A percentile compares a stretch with the other conserved stretches of the same genome.
These are phyloP conservation scores for Redunca redunca DNA, from an alignment of 2,113 vertebrate species.

Conservation along the genomic window DNA sequence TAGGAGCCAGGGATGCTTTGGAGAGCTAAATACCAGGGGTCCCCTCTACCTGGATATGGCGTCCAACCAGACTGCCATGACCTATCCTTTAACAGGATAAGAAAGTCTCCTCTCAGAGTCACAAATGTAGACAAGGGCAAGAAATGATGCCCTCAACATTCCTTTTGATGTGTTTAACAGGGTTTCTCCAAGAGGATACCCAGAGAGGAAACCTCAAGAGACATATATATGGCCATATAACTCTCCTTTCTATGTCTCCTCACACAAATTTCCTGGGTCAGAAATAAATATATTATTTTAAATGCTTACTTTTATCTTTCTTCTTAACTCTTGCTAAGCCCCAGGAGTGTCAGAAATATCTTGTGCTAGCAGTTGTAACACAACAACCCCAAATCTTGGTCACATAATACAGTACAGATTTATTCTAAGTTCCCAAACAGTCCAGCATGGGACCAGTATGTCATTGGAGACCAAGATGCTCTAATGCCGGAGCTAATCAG, in stretches of 20 bases:
- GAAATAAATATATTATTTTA: background rate
- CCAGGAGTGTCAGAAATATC: background rate
- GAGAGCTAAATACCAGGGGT: background rate
- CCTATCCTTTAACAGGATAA: background rate
- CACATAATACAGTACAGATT: background rate
- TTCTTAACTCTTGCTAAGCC: background rate
- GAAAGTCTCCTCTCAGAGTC: background rate
- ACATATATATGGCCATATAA: background rate
- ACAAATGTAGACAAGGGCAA: background rate
- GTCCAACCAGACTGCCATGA: fast-evolving
- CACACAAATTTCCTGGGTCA: background rate
- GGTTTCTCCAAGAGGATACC: background rate
- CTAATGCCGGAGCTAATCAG: background rate
- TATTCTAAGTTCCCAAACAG: background rate
- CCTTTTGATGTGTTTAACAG: background rate
- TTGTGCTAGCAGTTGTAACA: background rate
- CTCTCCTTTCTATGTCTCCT: background rate
- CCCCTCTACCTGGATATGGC: background rate
- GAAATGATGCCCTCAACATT: background rate
- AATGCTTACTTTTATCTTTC: background rate
- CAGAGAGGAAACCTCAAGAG: background rate
- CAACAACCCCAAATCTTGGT: background rate
- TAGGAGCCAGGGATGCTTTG: background rate
- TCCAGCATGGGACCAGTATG: background rate
- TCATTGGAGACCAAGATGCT: background rate